phyloP scores from a whole-genome alignment of 2,888 invertebrate genomes.

The Nesidiocoris tenuis region DNA sequence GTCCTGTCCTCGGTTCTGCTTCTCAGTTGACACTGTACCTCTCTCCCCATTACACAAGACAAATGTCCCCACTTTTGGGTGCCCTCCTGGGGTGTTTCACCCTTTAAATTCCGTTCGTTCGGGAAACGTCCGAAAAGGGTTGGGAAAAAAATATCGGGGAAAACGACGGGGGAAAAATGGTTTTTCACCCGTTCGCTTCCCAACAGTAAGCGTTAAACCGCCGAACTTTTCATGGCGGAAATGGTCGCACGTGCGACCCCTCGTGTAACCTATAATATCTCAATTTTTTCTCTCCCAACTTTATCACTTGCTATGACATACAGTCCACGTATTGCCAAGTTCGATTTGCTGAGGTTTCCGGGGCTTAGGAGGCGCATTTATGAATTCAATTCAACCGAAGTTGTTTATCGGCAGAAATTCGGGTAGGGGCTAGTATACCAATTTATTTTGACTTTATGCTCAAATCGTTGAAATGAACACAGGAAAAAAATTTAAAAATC shows the following conservation, averaged over 20 bases:
- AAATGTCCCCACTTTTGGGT: slow-evolving; percentile 18
- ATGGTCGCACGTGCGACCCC: neutral
- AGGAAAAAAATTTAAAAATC: too few species aligned
- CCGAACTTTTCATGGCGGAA: neutral
- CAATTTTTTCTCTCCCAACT: neutral
- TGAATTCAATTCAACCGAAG: too few species aligned
- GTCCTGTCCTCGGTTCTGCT: neutral
- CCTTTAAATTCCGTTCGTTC: neutral
- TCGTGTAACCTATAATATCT: neutral
- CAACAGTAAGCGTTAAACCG: neutral
- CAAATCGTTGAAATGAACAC: too few species aligned
- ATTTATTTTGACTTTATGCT: too few species aligned
- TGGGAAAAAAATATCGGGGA: neutral
- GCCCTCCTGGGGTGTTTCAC: neutral
- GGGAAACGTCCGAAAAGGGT: neutral
- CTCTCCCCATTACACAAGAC: slow-evolving; percentile 39
- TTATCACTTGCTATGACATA: too few species aligned
- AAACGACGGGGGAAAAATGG: neutral
- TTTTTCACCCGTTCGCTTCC: neutral
- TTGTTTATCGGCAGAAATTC: too few species aligned
- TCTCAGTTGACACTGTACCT: slow-evolving; percentile 8
- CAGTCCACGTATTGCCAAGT: too few species aligned
- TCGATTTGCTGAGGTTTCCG: too few species aligned
- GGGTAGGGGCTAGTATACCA: too few species aligned
- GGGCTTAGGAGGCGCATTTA: too few species aligned